Base-by-base conservation (phyloP, 2,888 invertebrate genomes). In the Cerastis leucographa region DNA sequence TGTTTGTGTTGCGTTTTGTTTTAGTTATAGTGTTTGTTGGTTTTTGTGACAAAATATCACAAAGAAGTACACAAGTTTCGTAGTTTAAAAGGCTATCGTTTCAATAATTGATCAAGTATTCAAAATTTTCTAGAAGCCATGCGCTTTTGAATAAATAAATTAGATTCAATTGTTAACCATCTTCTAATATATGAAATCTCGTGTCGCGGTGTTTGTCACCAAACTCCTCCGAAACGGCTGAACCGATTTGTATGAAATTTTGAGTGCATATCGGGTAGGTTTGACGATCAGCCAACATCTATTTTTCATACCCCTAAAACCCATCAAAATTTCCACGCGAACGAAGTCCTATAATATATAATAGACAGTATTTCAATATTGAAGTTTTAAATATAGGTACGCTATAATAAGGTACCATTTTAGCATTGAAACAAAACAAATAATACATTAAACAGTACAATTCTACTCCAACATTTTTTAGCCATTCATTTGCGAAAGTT, bases 1-100 rank as follows among this genome's bases (percentile, higher is more conserved):
- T 87, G 71, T 81, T 87, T 77, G 69, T 79, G 56, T 62, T 76
- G 19, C 46, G 56, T 76, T 81, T 77, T 59, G 74, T 74, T 46
- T 54, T 71, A 51, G 59, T 29, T 59, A 12, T 25, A 54, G 61
- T 35, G 42, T 61, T 71, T 62, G 44, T 71, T 35, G 54, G 35
- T 65, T 76, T 56, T 35, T n/a, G 65, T 49, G 3, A n/a, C 40
- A 64, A 29, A 44, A 35, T 35, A 35, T 35, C 25, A 40, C 1
- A 25, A 22, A 22, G 3, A 22, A 42, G 17, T 22, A 12, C 11
- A 19, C 14, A 67, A 19, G 0, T 19, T 35, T 19, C 19, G 19
- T 19, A 19, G 29, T 59, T 9, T 61, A 59, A 59, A 56, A 59
- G 3, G 12, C 9, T n/a, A 14, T 49, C 44, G 19, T 22, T 51